These are phyloP conservation scores for Drosophila quadrilineata DNA, from an alignment of 1,140 invertebrate species.

Conservation along the genomic window DNA sequence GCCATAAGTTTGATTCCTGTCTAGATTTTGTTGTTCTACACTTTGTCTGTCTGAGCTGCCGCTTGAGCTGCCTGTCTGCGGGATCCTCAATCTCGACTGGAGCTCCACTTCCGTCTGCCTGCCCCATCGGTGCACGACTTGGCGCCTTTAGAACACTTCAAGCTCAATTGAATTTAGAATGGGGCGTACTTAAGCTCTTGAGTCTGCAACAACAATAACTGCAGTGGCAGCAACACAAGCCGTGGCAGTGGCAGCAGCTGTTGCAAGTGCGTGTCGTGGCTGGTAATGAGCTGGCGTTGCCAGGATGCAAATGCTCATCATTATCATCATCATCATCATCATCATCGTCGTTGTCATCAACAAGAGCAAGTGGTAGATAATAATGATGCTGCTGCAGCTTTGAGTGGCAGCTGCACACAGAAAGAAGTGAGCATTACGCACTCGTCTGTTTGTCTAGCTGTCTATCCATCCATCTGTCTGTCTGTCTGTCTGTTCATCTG, in stretches of 20 bases:
- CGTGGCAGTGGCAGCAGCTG: conserved; percentile 18
- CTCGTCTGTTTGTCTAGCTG: no score
- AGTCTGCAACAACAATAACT: no score
- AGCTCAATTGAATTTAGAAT: conserved; percentile 75
- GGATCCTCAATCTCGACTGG: background rate
- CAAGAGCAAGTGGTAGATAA: background rate
- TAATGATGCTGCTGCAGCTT: background rate
- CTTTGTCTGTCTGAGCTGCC: conserved; percentile 5
- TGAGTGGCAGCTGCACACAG: conserved; percentile 6
- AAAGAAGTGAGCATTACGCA: conserved; percentile 16
- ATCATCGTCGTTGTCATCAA: no score
- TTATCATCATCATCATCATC: background rate
- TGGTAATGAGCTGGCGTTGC: conserved; percentile 63
- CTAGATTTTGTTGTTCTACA: background rate
- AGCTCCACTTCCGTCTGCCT: conserved; percentile 14
- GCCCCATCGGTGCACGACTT: conserved; percentile 33
- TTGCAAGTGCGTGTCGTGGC: conserved; percentile 38
- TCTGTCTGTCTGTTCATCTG: no score
- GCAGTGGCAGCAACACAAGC: background rate
- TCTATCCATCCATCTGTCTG: no score
- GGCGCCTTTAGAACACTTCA: conserved; percentile 68
- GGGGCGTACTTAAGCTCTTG: conserved; percentile 45
- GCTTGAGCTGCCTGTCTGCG: background rate
- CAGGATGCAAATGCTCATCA: conserved; percentile 36
- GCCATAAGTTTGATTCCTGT: conserved; percentile 8